Evolutionary conservation across 2,113 vertebrate genomes (phyloP), one percentile per base, ranked within the genome.

Genomic region (Halichoeres trimaculatus): DNA sequence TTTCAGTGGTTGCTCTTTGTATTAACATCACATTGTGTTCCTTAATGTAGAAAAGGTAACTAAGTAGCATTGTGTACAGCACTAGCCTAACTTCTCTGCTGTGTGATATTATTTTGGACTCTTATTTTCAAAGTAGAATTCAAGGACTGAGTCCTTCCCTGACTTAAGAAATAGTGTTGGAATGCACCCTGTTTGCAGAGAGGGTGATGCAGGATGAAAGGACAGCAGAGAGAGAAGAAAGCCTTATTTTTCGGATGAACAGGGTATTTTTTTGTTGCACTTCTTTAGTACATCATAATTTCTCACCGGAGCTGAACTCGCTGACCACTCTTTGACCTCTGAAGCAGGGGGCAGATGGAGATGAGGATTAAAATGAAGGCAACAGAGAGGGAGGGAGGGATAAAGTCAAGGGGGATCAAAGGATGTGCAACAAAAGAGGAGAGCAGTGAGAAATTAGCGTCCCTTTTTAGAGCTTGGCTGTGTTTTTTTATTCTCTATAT

Each of bases 261-360:
- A 54, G 30, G 13, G 23, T 16, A 10, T 48, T 23, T 48, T 23
- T 69, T 83, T 68, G 56, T 60, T 47, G 51, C 56, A 51, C 59
- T 69, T 20, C 48, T 62, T 72, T 17, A 34, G 57, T 55, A 22
- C 19, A 11, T 76, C 61, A 53, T 66, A 16, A 69, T 78, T 78
- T 76, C 35, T 84, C 60, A 59, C 41, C 22, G 68, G 57, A 76
- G 59, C 66, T 65, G 74, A 88, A 67, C 56, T 57, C 20, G 8
- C 80, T 88, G 87, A 90, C 85, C 85, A 58, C 58, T 70, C 57
- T 70, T 59, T 89, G 89, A 89, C 88, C 86, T 85, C 74, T n/a
- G 2, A 62, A 70, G 66, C 62, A 77, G 16, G 63, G 81, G 78
- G 83, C 82, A 91, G 88, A 88, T 89, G 88, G 90, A 48, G 64